A percentile compares a stretch with the other conserved stretches of the same genome.
Conservation (phyloP, 2,888 invertebrate genomes). For the Xanthorhoe spadicearia region DNA sequence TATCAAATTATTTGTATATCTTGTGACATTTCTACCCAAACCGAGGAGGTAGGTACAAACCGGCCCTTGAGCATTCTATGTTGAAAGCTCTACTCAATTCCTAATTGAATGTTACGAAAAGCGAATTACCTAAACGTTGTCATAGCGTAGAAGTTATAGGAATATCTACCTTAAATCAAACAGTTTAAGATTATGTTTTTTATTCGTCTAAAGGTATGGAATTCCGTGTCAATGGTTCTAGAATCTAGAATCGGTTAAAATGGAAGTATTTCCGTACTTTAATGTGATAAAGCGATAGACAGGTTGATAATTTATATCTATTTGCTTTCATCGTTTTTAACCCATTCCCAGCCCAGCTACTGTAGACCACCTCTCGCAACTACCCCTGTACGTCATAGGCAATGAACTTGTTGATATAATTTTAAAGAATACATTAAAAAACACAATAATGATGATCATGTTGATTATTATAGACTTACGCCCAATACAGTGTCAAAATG, state of each 20-base stretch:
- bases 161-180: background rate
- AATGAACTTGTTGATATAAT: too few species aligned
- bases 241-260: background rate
- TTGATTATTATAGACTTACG: too few species aligned
- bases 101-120: constrained; percentile 36
- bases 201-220: background rate
- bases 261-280: background rate
- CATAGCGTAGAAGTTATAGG: background rate
- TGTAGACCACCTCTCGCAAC: too few species aligned
- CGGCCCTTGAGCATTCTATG: constrained; percentile 30
- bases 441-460: background rate
- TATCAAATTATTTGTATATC: background rate
- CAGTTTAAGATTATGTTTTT: background rate
- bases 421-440: background rate
- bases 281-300: background rate
- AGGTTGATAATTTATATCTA: too few species aligned
- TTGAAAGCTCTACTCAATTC: constrained; percentile 30
- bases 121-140: constrained; percentile 12
- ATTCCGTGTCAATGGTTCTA: constrained; percentile 11
- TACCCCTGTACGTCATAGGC: too few species aligned
- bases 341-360: too few species aligned
- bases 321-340: too few species aligned
- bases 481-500: too few species aligned
- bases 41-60: constrained; percentile 2
- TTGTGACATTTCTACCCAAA: background rate